These are phyloP conservation scores for Vesta saturnalis DNA, from an alignment of 2,888 invertebrate species.

Conservation along the genomic window DNA sequence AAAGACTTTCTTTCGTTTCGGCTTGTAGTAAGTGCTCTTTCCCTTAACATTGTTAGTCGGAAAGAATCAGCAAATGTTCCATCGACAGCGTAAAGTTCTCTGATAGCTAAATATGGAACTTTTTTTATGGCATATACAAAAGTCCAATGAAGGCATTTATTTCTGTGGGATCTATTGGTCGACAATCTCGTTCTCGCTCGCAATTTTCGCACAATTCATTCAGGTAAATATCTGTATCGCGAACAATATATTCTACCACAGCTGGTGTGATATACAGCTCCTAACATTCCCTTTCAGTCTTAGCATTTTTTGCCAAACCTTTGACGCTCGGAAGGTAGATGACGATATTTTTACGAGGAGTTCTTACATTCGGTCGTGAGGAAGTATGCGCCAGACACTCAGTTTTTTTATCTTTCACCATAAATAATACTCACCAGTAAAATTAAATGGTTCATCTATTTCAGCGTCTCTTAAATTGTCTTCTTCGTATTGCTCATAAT, in stretches of 20 bases:
- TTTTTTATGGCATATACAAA: slow-evolving; percentile 18
- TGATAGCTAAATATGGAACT: slow-evolving; percentile 17
- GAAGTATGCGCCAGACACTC: too few species aligned
- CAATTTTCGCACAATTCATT: slow-evolving; percentile 21
- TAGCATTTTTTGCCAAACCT: slow-evolving; percentile 16
- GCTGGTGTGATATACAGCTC: slow-evolving; percentile 13
- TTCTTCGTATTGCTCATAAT: too few species aligned
- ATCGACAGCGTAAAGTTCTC: slow-evolving; percentile 10
- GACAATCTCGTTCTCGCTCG: slow-evolving; percentile 20
- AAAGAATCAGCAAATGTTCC: slow-evolving; percentile 13
- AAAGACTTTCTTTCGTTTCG: not conserved
- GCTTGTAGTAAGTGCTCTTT: slow-evolving; percentile 4
- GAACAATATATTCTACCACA: slow-evolving; percentile 24
- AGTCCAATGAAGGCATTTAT: slow-evolving; percentile 18
- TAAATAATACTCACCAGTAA: too few species aligned
- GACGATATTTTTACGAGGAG: slow-evolving; percentile 16
- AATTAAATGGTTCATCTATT: too few species aligned
- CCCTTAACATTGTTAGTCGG: slow-evolving; percentile 20
- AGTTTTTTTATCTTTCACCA: too few species aligned
- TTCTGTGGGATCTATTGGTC: slow-evolving; percentile 22
- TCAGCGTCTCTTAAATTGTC: too few species aligned
- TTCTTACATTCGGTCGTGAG: slow-evolving; percentile 1
- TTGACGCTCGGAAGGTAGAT: slow-evolving; percentile 20
- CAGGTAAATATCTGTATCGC: slow-evolving; percentile 23
- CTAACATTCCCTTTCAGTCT: slow-evolving; percentile 9